Evolutionary conservation across 1,140 invertebrate genomes (phyloP).

Genomic region (Pachyrhynchus sulphureomaculatus): DNA sequence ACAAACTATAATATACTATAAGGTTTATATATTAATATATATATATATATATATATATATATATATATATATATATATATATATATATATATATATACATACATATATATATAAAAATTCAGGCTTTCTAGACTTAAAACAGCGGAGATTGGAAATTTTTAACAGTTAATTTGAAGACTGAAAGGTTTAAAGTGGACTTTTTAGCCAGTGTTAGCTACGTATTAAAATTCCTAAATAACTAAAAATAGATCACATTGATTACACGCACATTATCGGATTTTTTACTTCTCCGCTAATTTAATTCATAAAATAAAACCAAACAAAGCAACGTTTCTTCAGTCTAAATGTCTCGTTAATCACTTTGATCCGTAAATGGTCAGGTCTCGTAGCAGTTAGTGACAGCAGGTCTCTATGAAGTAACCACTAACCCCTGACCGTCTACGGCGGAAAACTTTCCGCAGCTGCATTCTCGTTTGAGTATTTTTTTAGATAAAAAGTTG

Average conservation of each 20-base stretch:
- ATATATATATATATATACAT: constrained; percentile 3
- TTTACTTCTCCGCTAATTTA: neutral
- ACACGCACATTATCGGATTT: no score
- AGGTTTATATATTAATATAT: neutral
- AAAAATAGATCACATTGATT: no score
- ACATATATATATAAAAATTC: neutral
- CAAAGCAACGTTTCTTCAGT: constrained; percentile 18
- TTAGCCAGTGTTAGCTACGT: no score
- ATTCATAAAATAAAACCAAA: constrained; percentile 5
- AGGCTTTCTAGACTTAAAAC: neutral
- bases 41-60: constrained; percentile 4
- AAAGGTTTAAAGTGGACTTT: no score
- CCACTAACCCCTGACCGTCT: constrained; percentile 48
- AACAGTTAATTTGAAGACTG: no score
- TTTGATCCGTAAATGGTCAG: constrained; percentile 45
- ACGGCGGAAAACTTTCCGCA: constrained; percentile 38
- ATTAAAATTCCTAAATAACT: no score
- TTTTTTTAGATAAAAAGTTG: constrained; percentile 45
- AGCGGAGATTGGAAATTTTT: neutral
- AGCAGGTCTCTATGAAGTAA: constrained; percentile 46
- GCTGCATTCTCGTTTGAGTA: constrained; percentile 42
- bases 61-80: constrained; percentile 4
- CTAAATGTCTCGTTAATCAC: constrained; percentile 37
- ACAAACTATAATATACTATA: neutral
- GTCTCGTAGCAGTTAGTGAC: constrained; percentile 40